These are phyloP conservation scores for Daphoenositta chrysoptera DNA, from an alignment of 2,113 vertebrate genomes.

Conservation along the genomic window DNA sequence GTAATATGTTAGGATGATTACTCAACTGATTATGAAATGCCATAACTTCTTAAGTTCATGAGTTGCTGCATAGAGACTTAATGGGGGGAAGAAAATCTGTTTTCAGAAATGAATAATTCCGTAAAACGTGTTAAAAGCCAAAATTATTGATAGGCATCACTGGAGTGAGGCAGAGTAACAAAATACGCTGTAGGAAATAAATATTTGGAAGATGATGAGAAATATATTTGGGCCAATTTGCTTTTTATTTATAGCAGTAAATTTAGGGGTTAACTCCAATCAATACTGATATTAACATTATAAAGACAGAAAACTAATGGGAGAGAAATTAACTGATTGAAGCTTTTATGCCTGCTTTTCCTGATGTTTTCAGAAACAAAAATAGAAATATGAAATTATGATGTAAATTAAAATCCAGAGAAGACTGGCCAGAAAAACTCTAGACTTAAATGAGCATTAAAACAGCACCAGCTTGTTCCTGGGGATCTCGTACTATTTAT, in stretches of 20 bases:
- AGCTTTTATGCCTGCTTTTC: background rate
- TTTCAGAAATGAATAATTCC: background rate
- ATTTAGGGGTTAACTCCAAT: background rate
- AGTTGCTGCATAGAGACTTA: background rate
- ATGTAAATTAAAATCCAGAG: slow-evolving; percentile 13
- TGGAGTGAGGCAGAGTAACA: background rate
- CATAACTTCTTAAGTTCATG: background rate
- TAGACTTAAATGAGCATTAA: slow-evolving; percentile 58
- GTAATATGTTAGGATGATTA: background rate
- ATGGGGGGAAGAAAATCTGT: background rate
- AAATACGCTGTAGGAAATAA: background rate
- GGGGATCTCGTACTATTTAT: slow-evolving; percentile 10
- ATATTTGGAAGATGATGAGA: background rate
- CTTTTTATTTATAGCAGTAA: background rate
- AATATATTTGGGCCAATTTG: background rate
- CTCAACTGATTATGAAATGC: slow-evolving; percentile 1
- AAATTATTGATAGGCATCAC: background rate
- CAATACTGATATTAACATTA: background rate
- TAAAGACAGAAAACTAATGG: background rate
- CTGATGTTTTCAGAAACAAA: background rate
- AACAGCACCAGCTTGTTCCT: slow-evolving; percentile 54
- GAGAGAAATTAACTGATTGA: background rate
- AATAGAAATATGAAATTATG: slow-evolving; percentile 10
- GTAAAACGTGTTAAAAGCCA: background rate
- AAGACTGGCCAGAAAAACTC: slow-evolving; percentile 20